phyloP scores from a whole-genome alignment of 2,888 invertebrate species.

The Troilus luridus region DNA sequence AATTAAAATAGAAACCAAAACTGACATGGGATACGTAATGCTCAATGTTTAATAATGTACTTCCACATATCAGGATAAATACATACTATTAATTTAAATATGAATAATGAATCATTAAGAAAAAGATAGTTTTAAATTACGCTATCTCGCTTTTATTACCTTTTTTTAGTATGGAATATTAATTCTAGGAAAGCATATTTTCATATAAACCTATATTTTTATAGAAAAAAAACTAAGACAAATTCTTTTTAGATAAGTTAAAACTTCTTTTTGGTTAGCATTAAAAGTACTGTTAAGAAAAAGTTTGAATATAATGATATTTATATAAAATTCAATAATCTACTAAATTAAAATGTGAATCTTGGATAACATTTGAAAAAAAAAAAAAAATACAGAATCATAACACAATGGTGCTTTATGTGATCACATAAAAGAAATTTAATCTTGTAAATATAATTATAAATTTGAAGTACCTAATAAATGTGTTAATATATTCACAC shows the following conservation, averaged over 20 bases:
- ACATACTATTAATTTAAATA: neutral
- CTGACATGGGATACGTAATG: neutral
- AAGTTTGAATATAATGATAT: neutral
- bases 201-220: neutral
- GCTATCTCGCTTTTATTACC: neutral
- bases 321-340: neutral
- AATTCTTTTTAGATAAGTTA: neutral
- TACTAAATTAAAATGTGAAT: neutral
- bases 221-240: no score
- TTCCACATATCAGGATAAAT: neutral
- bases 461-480: constrained; percentile 51
- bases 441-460: constrained; percentile 51
- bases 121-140: neutral
- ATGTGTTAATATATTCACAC: constrained; percentile 51
- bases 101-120: neutral
- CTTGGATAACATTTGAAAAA: neutral
- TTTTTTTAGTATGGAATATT: neutral
- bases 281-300: neutral
- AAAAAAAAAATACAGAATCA: neutral
- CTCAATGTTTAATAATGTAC: neutral
- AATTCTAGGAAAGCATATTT: neutral
- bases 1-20: neutral
- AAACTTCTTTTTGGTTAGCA: neutral
- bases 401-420: constrained; percentile 53
- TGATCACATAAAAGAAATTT: constrained; percentile 47